Evolutionary conservation across 2,113 vertebrate species (phyloP), one percentile per base, ranked within the genome.

Genomic region (Micromys minutus): DNA sequence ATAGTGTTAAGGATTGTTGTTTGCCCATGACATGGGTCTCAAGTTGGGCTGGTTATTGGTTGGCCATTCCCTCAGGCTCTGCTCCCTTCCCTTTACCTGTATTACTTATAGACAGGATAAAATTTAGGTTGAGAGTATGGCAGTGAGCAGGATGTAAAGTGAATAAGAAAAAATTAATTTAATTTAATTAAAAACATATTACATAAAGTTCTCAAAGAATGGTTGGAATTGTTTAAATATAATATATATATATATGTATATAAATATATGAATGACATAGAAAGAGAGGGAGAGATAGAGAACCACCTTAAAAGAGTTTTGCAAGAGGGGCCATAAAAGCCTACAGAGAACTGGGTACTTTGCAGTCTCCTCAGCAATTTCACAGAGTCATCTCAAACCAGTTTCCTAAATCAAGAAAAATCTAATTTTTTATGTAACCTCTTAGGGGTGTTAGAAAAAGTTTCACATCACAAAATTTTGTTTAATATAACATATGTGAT

Each of bases 271-370:
- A 80, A 80, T 57, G 34, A n/a, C 52, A 57, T 21, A 80, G 10
- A 12, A n/a, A n/a, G 0, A 55, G 12, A 12, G 52, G 1, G 0
- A 57, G 10, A 24, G 36, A n/a, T 1, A 36, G 21, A 57, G 16
- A 31, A 31, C 15, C 36, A 39, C 34, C 77, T 13, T 57, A 10
- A 24, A n/a, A 81, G 36, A 0, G 21, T 8, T 42, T 39, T 59
- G 3, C 22, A 39, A 59, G 12, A n/a, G 12, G 39, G 55, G 19
- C n/a, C 13, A 39, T 39, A 81, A 22, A 15, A 59, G 6, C 79
- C 6, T 39, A 5, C 34, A 57, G 7, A 84, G 24, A 84, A 9
- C 2, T 31, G 39, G 26, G 7, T 63, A 63, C 15, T 63, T 0
- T 8, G 4, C 39, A 42, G 12, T 84, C 42, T 45, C 39, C 57